phyloP scores from a whole-genome alignment of 2,888 invertebrate species.

The Lithophane ornitopus region DNA sequence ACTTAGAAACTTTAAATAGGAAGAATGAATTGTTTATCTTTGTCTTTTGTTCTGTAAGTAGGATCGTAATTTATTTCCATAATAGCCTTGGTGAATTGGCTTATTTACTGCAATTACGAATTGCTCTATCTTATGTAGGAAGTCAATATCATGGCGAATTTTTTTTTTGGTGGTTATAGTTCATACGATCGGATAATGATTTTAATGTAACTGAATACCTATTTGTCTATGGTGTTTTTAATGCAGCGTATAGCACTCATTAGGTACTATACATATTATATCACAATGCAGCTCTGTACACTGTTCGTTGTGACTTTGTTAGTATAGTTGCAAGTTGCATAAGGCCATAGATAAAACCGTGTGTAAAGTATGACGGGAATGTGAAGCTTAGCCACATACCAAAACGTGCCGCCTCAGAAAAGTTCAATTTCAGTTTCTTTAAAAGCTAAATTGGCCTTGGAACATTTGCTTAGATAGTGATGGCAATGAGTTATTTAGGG shows the following conservation, averaged over 20 bases:
- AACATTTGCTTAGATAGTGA: conserved; percentile 10
- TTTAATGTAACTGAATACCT: not conserved
- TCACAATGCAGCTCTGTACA: conserved; percentile 27
- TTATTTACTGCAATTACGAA: not conserved
- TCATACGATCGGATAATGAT: not conserved
- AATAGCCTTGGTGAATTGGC: not conserved
- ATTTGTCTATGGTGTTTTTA: conserved; percentile 6
- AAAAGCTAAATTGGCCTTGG: conserved; percentile 51
- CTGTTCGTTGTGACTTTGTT: conserved; percentile 59
- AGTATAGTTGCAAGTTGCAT: conserved; percentile 75
- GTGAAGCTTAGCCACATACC: conserved; percentile 54
- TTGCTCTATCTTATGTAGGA: not conserved
- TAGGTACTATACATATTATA: conserved; percentile 23
- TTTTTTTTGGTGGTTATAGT: not conserved
- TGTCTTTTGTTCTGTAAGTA: conserved; percentile 12
- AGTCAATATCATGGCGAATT: not conserved
- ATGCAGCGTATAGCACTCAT: not conserved
- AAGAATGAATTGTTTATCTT: conserved; percentile 30
- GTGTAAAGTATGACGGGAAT: conserved; percentile 64
- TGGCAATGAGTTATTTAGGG: conserved; percentile 36
- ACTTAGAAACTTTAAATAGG: conserved; percentile 11
- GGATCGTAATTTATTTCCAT: not conserved
- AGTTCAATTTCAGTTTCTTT: conserved; percentile 31
- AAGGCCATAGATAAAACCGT: conserved; percentile 67
- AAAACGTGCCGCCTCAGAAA: conserved; percentile 15